Evolutionary conservation across 2,888 invertebrate species (phyloP).

Genomic region (Plutella xylostella): DNA sequence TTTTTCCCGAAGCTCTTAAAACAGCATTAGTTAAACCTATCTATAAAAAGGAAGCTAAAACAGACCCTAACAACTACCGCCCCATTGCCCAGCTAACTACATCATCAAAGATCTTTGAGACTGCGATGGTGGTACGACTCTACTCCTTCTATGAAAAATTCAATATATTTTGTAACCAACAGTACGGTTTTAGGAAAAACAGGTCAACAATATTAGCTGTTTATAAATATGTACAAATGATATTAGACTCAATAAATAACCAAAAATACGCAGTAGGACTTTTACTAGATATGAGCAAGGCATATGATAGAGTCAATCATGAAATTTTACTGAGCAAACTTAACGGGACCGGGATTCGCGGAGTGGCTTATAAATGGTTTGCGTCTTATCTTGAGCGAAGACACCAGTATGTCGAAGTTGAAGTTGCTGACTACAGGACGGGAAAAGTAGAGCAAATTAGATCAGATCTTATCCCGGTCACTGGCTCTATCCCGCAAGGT

Average conservation of each 20-base stretch:
- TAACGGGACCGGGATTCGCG: slow-evolving; percentile 10
- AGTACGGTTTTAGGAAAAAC: not conserved
- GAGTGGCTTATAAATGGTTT: slow-evolving; percentile 10
- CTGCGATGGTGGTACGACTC: too few species aligned
- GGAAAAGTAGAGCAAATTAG: too few species aligned
- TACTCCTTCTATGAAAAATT: not conserved
- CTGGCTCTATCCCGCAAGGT: too few species aligned
- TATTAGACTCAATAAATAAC: not conserved
- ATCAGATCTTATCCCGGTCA: too few species aligned
- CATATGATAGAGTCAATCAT: slow-evolving; percentile 13
- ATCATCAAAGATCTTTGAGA: too few species aligned
- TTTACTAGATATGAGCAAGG: slow-evolving; percentile 15
- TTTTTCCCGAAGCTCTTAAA: too few species aligned
- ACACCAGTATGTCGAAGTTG: too few species aligned
- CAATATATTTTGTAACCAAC: not conserved
- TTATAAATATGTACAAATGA: not conserved
- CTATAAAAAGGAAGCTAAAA: not conserved
- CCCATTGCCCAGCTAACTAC: not conserved
- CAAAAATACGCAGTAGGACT: slow-evolving; percentile 8
- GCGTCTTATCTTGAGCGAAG: slow-evolving; percentile 9
- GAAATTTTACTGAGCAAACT: slow-evolving; percentile 12
- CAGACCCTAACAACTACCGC: not conserved
- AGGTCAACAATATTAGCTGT: not conserved
- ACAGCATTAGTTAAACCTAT: not conserved
- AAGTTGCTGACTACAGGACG: too few species aligned